Percentiles rank a stretch among this genome's conserved stretches.
These are phyloP conservation scores for Drosophila pallidifrons DNA, from an alignment of 1,140 invertebrate genomes.

Conservation along the genomic window DNA sequence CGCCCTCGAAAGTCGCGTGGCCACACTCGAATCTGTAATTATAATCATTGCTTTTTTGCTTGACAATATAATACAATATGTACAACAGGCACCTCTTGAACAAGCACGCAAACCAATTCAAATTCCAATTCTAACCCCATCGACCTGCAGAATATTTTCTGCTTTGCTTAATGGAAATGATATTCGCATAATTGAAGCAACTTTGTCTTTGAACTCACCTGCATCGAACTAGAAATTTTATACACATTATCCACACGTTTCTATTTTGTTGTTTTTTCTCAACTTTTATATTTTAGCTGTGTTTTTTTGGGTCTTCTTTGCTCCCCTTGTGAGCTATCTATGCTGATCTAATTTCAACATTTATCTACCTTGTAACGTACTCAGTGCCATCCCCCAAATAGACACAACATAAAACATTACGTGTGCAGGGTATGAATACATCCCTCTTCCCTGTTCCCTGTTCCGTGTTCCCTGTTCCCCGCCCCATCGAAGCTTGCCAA, in stretches of 20 bases:
- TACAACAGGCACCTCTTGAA: conserved; percentile 47
- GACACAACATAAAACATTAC: conserved; percentile 57
- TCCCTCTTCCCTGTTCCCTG: background rate
- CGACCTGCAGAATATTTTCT: background rate
- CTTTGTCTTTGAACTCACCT: conserved; percentile 13
- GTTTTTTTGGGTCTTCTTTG: background rate
- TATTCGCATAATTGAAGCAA: conserved; percentile 5
- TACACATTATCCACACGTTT: background rate
- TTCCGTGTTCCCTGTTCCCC: conserved; percentile 3
- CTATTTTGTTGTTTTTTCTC: background rate
- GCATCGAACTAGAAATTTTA: conserved; percentile 4
- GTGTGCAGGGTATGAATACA: conserved; percentile 69
- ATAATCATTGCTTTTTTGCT: conserved; percentile 61
- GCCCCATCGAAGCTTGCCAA: conserved; percentile 10
- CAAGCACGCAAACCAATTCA: conserved; percentile 54
- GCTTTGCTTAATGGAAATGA: background rate
- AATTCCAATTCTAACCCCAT: conserved; percentile 6
- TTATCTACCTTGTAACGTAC: conserved; percentile 67
- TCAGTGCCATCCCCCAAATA: conserved; percentile 54
- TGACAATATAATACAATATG: background rate
- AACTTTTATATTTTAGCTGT: conserved; percentile 4
- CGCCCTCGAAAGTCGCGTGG: conserved; percentile 60
- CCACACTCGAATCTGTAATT: conserved; percentile 63
- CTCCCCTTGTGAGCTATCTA: conserved; percentile 53
- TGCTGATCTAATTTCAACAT: conserved; percentile 76